These are phyloP conservation scores for Alectoris magna DNA, from an alignment of 2,797 vertebrate genomes.

Conservation along the genomic window DNA sequence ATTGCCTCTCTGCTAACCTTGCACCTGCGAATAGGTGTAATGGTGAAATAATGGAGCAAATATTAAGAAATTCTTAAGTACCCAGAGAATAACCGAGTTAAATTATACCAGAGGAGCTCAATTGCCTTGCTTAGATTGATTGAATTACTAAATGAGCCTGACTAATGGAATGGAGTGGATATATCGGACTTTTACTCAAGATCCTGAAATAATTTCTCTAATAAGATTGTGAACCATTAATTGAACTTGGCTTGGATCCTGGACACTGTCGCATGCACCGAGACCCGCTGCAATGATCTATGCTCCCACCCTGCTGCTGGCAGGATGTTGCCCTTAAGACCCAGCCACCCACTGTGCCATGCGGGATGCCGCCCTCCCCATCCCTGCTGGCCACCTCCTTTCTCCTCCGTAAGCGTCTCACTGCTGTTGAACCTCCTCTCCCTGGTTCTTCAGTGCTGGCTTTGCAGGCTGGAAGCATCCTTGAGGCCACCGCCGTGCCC, in stretches of 20 bases:
- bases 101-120: constrained; percentile 70
- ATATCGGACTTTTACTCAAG: constrained; percentile 68
- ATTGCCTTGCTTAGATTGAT: constrained; percentile 71
- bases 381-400: fast-evolving
- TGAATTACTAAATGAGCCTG: constrained; percentile 76
- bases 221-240: constrained; percentile 76
- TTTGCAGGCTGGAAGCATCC: background rate
- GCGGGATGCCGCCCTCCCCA: background rate
- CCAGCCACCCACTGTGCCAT: background rate
- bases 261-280: constrained; percentile 5
- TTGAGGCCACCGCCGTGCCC: background rate
- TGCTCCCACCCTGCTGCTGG: fast-evolving
- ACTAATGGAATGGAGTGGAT: constrained; percentile 75
- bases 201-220: constrained; percentile 75
- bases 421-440: background rate
- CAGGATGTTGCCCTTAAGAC: fast-evolving
- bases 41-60: constrained; percentile 70
- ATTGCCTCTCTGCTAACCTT: background rate
- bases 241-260: constrained; percentile 74
- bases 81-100: constrained; percentile 63
- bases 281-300: background rate
- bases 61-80: constrained; percentile 65
- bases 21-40: constrained; percentile 37
- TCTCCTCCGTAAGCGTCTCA: background rate
- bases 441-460: background rate